A percentile compares a stretch with the other conserved stretches of the same genome.
Evolutionary conservation across 1,140 invertebrate genomes (phyloP).

Genomic region (Aphaenogaster ashmeadi): DNA sequence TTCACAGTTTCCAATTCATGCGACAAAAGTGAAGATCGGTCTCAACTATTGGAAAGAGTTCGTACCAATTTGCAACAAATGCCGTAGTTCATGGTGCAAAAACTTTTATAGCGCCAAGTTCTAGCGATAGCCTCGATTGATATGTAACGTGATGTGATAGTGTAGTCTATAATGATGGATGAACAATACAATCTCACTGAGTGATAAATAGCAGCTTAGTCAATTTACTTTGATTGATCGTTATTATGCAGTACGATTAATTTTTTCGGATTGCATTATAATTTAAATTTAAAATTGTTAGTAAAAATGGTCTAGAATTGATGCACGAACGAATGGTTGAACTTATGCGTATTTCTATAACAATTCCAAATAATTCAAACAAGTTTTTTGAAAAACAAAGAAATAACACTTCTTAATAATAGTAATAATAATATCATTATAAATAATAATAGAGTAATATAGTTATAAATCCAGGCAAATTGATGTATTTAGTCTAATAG

Average conservation of each 20-base stretch:
- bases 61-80: not conserved
- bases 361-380: not conserved
- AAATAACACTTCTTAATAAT: not conserved
- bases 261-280: not conserved
- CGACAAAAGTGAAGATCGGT: not conserved
- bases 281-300: not conserved
- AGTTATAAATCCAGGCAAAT: not conserved
- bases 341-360: not conserved
- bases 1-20: not conserved
- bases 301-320: not conserved
- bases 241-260: not conserved
- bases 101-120: not conserved
- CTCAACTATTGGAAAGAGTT: not conserved
- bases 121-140: not conserved
- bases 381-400: not conserved
- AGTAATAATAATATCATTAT: not conserved
- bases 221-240: constrained; percentile 12
- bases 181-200: not conserved
- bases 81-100: not conserved
- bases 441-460: not conserved
- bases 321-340: not conserved
- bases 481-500: too few relatives aligned
- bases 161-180: constrained; percentile 9
- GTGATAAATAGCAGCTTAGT: constrained; percentile 16
- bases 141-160: not conserved